Conservation (phyloP, 2,797 vertebrate genomes). For the Pempheris klunzingeri region DNA sequence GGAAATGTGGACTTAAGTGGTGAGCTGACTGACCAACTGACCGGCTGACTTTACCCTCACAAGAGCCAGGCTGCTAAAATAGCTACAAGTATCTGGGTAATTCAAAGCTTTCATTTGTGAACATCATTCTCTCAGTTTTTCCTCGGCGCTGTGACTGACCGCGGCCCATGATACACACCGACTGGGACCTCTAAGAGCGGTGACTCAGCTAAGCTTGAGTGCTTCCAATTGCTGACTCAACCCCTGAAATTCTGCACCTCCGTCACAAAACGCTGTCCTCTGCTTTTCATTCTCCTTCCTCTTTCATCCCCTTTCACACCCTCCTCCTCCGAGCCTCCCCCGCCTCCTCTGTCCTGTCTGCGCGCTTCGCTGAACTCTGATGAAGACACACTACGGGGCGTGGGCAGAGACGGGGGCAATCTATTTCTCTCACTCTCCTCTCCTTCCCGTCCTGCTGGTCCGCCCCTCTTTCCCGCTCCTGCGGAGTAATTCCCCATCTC, state of each 20-base stretch:
- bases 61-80: not conserved
- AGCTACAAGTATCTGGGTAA: conserved; percentile 6
- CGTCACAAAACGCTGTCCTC: conserved; percentile 69
- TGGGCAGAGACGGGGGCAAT: conserved; percentile 76
- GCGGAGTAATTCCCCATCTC: conserved; percentile 66
- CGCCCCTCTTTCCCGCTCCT: conserved; percentile 45
- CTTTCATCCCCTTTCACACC: conserved; percentile 58
- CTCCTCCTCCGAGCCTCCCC: conserved; percentile 58
- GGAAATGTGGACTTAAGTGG: not conserved
- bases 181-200: conserved; percentile 59
- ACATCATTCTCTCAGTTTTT: conserved; percentile 24
- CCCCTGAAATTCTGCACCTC: conserved; percentile 72
- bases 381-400: conserved; percentile 79
- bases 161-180: conserved; percentile 27
- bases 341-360: conserved; percentile 68
- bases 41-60: not conserved
- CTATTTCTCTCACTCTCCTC: conserved; percentile 75
- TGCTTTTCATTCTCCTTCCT: conserved; percentile 71
- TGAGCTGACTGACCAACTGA: not conserved
- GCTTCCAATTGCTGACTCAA: conserved; percentile 77
- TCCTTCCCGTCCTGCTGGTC: conserved; percentile 49
- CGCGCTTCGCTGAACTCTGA: conserved; percentile 78
- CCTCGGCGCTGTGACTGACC: conserved; percentile 22
- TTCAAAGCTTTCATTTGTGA: conserved; percentile 23
- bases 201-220: conserved; percentile 77